Evolutionary conservation across 2,113 vertebrate genomes (phyloP), one percentile per base, ranked within the genome.

Genomic region (Anolis sagrei): DNA sequence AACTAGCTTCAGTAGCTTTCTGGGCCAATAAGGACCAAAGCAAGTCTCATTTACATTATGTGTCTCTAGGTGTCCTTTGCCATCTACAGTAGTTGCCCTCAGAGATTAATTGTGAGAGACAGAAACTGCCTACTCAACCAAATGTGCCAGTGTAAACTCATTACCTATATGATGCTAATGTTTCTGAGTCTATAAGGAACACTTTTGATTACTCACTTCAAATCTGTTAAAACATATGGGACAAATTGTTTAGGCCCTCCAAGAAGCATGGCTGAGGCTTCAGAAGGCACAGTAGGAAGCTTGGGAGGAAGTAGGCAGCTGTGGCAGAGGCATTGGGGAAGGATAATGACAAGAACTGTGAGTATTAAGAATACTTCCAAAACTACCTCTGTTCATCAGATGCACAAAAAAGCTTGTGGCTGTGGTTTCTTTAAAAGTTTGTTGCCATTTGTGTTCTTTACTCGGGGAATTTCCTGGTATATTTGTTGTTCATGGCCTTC

Each of bases 51-150:
- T 81, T 54, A 44, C 34, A 29, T 68, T 68, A 70, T 34, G 44
- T 81, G 79, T 69, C 79, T 81, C 79, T 70, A 70, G 79, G 64
- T 49, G 36, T 51, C 79, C 39, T 68, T 81, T 81, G 79, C 79
- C 79, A 68, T 81, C 7, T 69, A 64, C 51, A 58, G 51, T 34
- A 34, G n/a, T 61, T 54, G 25, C 61, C 39, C 36, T 19, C 14
- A 18, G 78, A 64, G 36, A 48, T 64, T 64, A 66, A 80, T 29
- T 70, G 48, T 32, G 14, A n/a, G 64, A 51, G 79, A 51, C 23
- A 23, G 79, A 51, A 81, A 70, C 66, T 81, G 66, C 79, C 79
- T 81, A 23, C 82, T 83, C 36, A 76, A 66, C 72, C 29, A 75
- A 66, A 48, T 81, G 44, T 34, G n/a, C 23, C 72, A 66, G 14